A percentile compares a stretch with the other conserved stretches of the same genome.
Conservation (phyloP, 37 sponge, comb jelly and placozoan genomes). For the Axinella damicornis region DNA sequence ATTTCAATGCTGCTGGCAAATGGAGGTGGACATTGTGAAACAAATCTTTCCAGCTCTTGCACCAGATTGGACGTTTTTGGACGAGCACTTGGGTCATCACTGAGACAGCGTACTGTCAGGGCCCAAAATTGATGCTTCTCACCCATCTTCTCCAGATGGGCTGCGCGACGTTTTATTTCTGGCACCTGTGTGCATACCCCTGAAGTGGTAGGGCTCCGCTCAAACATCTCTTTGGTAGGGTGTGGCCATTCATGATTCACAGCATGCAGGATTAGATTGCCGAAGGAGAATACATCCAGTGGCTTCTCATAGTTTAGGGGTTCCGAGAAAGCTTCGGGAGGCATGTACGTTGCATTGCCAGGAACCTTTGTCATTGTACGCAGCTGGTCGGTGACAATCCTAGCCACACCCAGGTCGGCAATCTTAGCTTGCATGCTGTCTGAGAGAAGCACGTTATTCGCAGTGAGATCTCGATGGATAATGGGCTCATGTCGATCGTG, state of each 20-base stretch:
- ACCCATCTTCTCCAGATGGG: constrained; percentile 15
- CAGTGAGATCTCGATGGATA: constrained; percentile 56
- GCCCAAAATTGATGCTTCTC: constrained; percentile 1
- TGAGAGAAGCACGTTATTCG: constrained; percentile 31
- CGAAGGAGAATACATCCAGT: constrained; percentile 38
- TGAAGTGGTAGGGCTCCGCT: neutral
- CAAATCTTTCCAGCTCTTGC: neutral
- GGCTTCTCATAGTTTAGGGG: neutral
- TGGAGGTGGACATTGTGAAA: neutral
- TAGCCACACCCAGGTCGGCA: constrained; percentile 41
- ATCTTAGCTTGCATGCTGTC: constrained; percentile 30
- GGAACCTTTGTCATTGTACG: constrained; percentile 2
- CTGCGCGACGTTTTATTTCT: neutral
- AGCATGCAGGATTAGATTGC: constrained; percentile 11
- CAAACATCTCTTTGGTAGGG: too few species aligned
- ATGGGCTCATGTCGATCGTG: constrained; percentile 25
- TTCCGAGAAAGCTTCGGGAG: constrained; percentile 19
- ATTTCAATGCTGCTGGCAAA: neutral
- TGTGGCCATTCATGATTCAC: constrained; percentile 6
- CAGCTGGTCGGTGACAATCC: neutral
- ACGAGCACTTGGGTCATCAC: neutral
- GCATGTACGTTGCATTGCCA: constrained; percentile 23
- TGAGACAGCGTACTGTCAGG: neutral
- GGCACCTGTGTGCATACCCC: neutral
- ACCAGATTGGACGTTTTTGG: neutral